Evolutionary conservation across 2,888 invertebrate species (phyloP), one percentile per base, ranked within the genome.

Genomic region (Pedicia rivosa): DNA sequence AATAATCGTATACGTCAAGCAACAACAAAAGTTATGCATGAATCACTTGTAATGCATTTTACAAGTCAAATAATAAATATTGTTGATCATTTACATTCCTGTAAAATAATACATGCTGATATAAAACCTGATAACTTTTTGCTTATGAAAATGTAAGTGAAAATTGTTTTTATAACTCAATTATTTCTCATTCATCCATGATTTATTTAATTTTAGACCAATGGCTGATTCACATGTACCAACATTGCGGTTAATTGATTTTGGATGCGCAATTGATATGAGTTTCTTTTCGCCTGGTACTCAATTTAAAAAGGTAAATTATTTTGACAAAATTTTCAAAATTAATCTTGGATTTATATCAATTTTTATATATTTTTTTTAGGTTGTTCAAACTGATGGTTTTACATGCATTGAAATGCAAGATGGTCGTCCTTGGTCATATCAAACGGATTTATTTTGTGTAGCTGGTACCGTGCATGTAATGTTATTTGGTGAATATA

Each of bases 101-200:
- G 82, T 48, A 72, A 78, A 54, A 88, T 95, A 42, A 88, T 95
- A 44, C 95, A 95, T 54, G 92, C 84, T 2, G 95, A 95, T 55
- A 79, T 95, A 35, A 95, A 95, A 55, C 94, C 95, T 0, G 95
- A 95, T 54, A 95, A 95, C 62, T 86, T 94, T 56, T 66, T 94
- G 44, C 57, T 94, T 16, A 75, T 74, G 72, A 71, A 72, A 55
- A 65, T 78, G 74, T 76, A 64, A 67, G 72, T 69, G 15, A 30
- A 8, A 7, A 22, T 16, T 29, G 17, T 19, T 20, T 36, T 19
- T 7, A 10, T 30, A 5, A 30, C 19, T 32, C 9, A n/a, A 31
- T 20, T 20, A 20, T 13, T 20, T 6, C 14, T 17, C 19, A 27
- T 32, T 19, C 5, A 26, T 31, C 22, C 10, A 32, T 26, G 38